These are phyloP conservation scores for Sandelia bainsii DNA, from an alignment of 2,797 vertebrate species.

Conservation along the genomic window DNA sequence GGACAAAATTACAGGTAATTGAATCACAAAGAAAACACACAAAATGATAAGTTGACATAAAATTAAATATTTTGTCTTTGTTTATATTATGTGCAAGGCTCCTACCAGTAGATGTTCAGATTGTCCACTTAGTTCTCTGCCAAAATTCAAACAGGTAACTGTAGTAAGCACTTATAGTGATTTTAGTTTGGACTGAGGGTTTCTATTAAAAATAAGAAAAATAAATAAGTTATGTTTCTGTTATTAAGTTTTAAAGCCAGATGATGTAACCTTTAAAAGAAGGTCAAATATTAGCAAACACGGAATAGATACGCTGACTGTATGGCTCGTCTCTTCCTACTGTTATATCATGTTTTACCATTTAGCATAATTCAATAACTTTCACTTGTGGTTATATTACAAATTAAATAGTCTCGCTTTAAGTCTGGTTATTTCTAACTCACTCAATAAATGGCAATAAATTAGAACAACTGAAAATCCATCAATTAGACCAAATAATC, in stretches of 20 bases:
- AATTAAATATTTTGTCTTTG: constrained; percentile 11
- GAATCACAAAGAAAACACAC: constrained; percentile 24
- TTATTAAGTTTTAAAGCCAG: neutral
- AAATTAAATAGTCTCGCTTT: neutral
- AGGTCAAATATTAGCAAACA: neutral
- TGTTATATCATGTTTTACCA: neutral
- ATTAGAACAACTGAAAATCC: neutral
- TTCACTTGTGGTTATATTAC: neutral
- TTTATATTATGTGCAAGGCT: constrained; percentile 58
- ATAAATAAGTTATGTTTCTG: neutral
- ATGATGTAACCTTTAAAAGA: neutral
- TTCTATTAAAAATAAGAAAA: neutral
- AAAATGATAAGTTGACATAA: constrained; percentile 19
- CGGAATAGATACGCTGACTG: neutral
- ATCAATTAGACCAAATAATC: neutral
- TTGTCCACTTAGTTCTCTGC: constrained; percentile 49
- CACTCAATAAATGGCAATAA: constrained; percentile 5
- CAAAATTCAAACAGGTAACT: neutral
- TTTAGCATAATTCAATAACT: neutral
- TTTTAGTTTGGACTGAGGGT: neutral
- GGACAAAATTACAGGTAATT: constrained; percentile 34
- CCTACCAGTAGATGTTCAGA: constrained; percentile 26
- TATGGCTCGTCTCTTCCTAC: neutral
- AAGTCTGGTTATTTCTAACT: neutral
- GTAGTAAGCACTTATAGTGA: neutral